A percentile compares a stretch with the other conserved stretches of the same genome.
phyloP scores from a whole-genome alignment of 2,888 invertebrate species.

The Chymomyza procnemis region DNA sequence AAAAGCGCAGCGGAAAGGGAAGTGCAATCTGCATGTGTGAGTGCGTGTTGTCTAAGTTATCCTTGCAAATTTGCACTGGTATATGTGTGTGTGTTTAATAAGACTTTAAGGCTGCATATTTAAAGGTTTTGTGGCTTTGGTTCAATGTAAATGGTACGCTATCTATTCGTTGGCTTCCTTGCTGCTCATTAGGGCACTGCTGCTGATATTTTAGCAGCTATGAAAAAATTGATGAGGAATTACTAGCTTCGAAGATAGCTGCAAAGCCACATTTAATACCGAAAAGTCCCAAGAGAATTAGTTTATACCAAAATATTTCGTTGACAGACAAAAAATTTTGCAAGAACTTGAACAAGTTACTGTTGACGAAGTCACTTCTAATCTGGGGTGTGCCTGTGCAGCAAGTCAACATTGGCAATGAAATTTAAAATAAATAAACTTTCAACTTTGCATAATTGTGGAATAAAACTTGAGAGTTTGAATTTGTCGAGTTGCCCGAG shows the following conservation, averaged over 20 bases:
- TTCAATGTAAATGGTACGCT: slow-evolving; percentile 31
- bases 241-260: neutral
- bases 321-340: neutral
- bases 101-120: slow-evolving; percentile 49
- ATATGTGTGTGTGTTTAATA: slow-evolving; percentile 9
- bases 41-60: neutral
- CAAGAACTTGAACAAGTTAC: neutral
- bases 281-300: neutral
- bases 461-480: too few species aligned
- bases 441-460: too few species aligned
- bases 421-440: too few species aligned
- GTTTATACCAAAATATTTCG: neutral
- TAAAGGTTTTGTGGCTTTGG: slow-evolving; percentile 24
- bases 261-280: neutral
- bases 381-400: too few species aligned
- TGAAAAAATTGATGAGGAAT: neutral
- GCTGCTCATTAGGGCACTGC: slow-evolving; percentile 54
- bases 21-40: slow-evolving; percentile 40
- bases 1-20: slow-evolving; percentile 66
- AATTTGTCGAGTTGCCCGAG: too few species aligned
- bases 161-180: slow-evolving; percentile 19
- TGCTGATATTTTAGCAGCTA: too few species aligned
- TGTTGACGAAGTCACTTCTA: neutral
- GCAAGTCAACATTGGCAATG: too few species aligned
- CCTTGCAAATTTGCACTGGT: neutral